Percentiles rank a stretch among this genome's conserved stretches.
Evolutionary conservation across 1,140 invertebrate genomes (phyloP).

Genomic region (Nasonia longicornis): DNA sequence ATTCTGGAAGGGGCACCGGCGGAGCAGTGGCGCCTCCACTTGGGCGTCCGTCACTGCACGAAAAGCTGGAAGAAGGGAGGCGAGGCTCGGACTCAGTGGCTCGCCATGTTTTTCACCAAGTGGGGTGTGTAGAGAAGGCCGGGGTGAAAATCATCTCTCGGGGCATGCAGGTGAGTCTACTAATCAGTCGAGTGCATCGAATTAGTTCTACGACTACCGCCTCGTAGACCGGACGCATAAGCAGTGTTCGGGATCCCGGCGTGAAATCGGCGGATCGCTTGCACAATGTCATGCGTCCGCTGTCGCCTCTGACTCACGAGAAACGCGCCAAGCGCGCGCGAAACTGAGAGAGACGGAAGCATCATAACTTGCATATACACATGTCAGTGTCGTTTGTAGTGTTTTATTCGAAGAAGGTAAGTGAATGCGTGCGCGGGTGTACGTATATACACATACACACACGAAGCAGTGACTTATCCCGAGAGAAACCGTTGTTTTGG

Average conservation of each 20-base stretch:
- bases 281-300: slow-evolving; percentile 28
- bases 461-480: not conserved
- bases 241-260: not conserved
- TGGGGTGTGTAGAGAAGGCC: slow-evolving; percentile 69
- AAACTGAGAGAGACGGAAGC: not conserved
- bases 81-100: slow-evolving; percentile 58
- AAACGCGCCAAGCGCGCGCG: not conserved
- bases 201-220: not conserved
- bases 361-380: not conserved
- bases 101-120: slow-evolving; percentile 69
- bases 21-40: not conserved
- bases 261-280: not conserved
- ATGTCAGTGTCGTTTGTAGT: not conserved
- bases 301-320: slow-evolving; percentile 8
- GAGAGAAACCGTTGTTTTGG: not conserved
- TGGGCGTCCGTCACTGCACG: slow-evolving; percentile 5
- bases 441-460: too few relatives aligned
- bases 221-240: too few relatives aligned
- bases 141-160: slow-evolving; percentile 70
- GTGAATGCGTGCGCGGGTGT: too few relatives aligned
- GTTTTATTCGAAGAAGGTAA: too few relatives aligned
- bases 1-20: not conserved
- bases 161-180: slow-evolving; percentile 66
- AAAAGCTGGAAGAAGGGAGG: slow-evolving; percentile 53
- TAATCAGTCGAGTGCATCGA: not conserved